These are phyloP conservation scores for Standfussiana lucernea DNA, from an alignment of 2,888 invertebrate genomes.

Conservation along the genomic window DNA sequence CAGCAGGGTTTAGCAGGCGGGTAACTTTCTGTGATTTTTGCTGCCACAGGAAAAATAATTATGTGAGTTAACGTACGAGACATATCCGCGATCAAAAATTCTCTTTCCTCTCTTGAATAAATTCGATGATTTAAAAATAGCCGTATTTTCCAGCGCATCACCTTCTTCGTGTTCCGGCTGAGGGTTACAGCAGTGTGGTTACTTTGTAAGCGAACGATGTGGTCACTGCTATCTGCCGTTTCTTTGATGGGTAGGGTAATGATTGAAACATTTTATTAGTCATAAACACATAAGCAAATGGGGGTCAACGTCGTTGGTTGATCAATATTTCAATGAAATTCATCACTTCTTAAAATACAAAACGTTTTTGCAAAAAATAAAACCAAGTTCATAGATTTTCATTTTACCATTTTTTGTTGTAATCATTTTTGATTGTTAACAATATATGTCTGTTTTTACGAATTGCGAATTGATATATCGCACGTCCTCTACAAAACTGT, in stretches of 20 bases:
- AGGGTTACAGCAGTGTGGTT: conserved; percentile 34
- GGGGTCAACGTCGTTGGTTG: not conserved
- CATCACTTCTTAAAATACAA: not conserved
- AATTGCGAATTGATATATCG: too few relatives aligned
- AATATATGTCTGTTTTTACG: too few relatives aligned
- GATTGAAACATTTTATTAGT: not conserved
- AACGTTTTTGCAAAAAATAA: not conserved
- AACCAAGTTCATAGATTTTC: not conserved
- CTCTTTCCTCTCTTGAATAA: not conserved
- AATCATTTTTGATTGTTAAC: too few relatives aligned
- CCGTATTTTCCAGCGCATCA: conserved; percentile 7
- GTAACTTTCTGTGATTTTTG: not conserved
- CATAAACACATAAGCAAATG: not conserved
- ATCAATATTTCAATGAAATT: not conserved
- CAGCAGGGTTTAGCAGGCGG: too few relatives aligned
- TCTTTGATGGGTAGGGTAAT: conserved; percentile 41
- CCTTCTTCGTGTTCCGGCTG: conserved; percentile 1
- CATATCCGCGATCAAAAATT: not conserved
- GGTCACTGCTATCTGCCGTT: conserved; percentile 14
- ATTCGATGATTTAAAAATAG: conserved; percentile 13
- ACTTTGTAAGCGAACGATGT: conserved; percentile 42
- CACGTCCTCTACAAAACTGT: too few relatives aligned
- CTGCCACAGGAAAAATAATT: not conserved
- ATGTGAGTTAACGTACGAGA: not conserved
- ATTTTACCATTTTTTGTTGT: too few relatives aligned